Base-by-base conservation (phyloP, 37 sponge, comb jelly and placozoan genomes). In the Haliclona indistincta region DNA sequence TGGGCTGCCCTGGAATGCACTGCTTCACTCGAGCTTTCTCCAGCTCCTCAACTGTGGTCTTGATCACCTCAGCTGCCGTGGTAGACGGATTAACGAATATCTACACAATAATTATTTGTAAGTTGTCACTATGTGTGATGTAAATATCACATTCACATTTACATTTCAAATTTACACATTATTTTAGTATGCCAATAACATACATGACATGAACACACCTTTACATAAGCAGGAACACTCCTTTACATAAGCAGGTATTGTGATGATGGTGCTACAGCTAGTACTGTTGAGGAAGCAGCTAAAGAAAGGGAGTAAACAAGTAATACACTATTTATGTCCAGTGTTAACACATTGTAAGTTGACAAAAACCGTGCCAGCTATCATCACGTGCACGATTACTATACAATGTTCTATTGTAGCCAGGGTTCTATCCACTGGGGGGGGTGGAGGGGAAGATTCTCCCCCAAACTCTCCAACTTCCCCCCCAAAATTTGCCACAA, bases 171-270 rank as follows among this genome's bases (percentile, higher is more conserved):
- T n/a, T n/a, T n/a, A n/a, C n/a, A n/a, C n/a, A n/a, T n/a, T n/a
- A n/a, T n/a, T n/a, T n/a, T n/a, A n/a, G n/a, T n/a, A n/a, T n/a
- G n/a, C 29, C 8, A 10, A 20, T 26, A 26, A 23, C 8, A 23
- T 61, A 28, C 20, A 64, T 25, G 54, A 74, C 43, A 69, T 39
- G 34, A 45, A 70, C 73, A 67, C 30, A 90, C 86, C 81, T 94
- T 95, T 45, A 95, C 95, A 54, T 95, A 90, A 17, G 72, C 64
- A 1, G 91, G 91, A 63, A 77, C n/a, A n/a, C n/a, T n/a, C n/a
- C n/a, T n/a, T n/a, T n/a, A 78, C 1, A 95, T 84, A 4, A 62
- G 53, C 1, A 80, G 73, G 41, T 86, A 58, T 0, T 66, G 77
- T 0, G 54, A 51, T 17, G 38, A 38, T 47, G 53, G 53, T 19